phyloP scores from a whole-genome alignment of 2,888 invertebrate species.

The Sarcophaga caerulescens region DNA sequence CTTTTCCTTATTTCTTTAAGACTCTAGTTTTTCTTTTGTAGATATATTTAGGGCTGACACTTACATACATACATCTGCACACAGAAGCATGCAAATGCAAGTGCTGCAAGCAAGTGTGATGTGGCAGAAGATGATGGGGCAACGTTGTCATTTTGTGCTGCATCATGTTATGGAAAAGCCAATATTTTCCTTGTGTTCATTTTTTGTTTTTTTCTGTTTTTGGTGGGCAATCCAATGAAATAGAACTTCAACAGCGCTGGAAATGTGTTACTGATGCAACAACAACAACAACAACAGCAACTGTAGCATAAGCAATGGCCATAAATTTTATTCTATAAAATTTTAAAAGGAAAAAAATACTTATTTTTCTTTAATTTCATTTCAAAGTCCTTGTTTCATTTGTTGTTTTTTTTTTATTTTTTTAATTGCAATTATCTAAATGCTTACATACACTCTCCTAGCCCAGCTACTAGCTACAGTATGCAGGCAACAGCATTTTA shows the following conservation, averaged over 20 bases:
- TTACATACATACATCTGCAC: slow-evolving; percentile 17
- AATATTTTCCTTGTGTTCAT: slow-evolving; percentile 15
- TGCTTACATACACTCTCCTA: not conserved
- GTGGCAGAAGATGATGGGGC: slow-evolving; percentile 37
- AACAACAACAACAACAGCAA: slow-evolving; percentile 29
- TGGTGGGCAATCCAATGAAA: slow-evolving; percentile 11
- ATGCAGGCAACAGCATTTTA: slow-evolving; percentile 43
- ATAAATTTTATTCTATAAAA: slow-evolving; percentile 53
- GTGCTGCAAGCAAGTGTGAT: slow-evolving; percentile 24
- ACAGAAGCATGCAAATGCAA: not conserved
- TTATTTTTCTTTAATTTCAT: not conserved
- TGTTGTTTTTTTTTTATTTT: slow-evolving; percentile 43
- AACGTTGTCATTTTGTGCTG: slow-evolving; percentile 64
- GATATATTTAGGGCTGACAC: slow-evolving; percentile 48
- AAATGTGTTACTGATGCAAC: slow-evolving; percentile 43
- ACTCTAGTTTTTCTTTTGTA: slow-evolving; percentile 13
- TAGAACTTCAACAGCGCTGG: not conserved
- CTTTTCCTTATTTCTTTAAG: slow-evolving; percentile 41
- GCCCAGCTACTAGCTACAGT: not conserved
- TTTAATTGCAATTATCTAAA: slow-evolving; percentile 43
- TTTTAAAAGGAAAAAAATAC: not conserved
- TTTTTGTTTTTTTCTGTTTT: not conserved
- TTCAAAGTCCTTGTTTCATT: slow-evolving; percentile 53
- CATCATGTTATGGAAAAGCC: slow-evolving; percentile 43
- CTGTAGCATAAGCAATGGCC: not conserved